A percentile compares a stretch with the other conserved stretches of the same genome.
phyloP scores from a whole-genome alignment of 2,113 vertebrate species.

The Butorides virescens region DNA sequence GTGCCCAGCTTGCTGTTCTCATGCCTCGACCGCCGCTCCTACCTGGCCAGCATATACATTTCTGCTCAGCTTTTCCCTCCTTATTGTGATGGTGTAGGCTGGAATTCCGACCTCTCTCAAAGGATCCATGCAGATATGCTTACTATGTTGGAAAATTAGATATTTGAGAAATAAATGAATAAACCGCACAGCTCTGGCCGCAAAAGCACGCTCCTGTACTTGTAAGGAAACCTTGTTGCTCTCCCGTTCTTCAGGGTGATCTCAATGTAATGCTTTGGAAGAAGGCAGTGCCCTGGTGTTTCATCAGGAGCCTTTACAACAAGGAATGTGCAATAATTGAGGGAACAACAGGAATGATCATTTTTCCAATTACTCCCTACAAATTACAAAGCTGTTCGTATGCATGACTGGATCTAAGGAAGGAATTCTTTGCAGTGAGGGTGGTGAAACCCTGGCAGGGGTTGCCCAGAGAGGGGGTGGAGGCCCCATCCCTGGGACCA shows the following conservation, averaged over 20 bases:
- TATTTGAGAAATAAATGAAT: background rate
- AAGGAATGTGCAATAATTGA: background rate
- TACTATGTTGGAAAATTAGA: background rate
- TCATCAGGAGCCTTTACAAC: background rate
- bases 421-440: no score
- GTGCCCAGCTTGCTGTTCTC: background rate
- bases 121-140: background rate
- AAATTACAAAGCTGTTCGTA: background rate
- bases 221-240: background rate
- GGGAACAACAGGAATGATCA: background rate
- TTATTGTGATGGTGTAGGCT: background rate
- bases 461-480: no score
- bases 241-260: background rate
- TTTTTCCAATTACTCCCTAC: background rate
- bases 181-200: background rate
- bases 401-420: background rate
- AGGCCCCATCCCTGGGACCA: no score
- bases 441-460: no score
- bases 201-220: background rate
- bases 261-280: background rate
- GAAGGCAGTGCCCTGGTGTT: background rate
- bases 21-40: background rate
- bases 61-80: no score
- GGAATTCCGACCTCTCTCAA: background rate
- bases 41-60: rapidly evolving